Evolutionary conservation across 2,888 invertebrate species (phyloP).

Genomic region (Caenorhabditis wallacei): DNA sequence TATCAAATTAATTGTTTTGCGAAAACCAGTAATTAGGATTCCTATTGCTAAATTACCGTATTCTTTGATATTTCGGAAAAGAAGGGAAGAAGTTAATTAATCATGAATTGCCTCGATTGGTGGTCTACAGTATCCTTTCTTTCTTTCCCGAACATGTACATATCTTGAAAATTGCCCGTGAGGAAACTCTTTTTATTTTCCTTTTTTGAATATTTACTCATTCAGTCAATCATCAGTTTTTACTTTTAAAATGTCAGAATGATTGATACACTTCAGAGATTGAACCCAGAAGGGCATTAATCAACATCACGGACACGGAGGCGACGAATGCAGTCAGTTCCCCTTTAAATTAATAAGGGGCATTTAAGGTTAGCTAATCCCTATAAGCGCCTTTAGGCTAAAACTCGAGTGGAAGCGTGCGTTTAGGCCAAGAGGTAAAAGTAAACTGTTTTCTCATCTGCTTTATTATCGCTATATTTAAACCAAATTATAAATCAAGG

Average conservation of each 20-base stretch:
- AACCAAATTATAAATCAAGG: no score
- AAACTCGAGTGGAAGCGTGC: no score
- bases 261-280: neutral
- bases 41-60: neutral
- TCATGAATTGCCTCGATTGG: neutral
- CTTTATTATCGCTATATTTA: no score
- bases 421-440: no score
- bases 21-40: neutral
- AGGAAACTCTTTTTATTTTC: no score
- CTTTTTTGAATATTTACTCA: no score
- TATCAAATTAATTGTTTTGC: neutral
- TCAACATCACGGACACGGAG: constrained; percentile 12
- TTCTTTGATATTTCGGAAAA: neutral
- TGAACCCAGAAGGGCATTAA: neutral
- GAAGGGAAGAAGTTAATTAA: neutral
- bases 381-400: no score
- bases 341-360: no score
- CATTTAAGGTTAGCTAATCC: no score
- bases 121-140: neutral
- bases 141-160: neutral
- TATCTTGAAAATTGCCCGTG: neutral
- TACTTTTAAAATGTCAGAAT: neutral
- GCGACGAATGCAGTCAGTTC: no score
- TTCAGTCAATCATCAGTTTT: neutral
- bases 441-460: no score